phyloP scores from a whole-genome alignment of 2,888 invertebrate species.

The Ormyrus labotus region DNA sequence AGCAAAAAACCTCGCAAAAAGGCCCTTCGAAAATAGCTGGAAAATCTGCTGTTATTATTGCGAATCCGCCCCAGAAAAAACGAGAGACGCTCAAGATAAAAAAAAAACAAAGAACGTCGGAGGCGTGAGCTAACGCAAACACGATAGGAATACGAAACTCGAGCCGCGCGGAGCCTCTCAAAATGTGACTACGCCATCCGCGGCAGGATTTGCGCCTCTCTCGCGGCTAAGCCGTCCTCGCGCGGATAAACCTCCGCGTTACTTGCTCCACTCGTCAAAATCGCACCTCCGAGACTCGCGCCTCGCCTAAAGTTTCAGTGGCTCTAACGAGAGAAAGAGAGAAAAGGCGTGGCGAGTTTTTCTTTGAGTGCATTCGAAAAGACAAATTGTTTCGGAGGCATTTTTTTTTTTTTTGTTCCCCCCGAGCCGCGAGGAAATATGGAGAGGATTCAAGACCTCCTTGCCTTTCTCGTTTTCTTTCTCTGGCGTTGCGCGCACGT shows the following conservation, averaged over 20 bases:
- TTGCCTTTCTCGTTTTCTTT: not conserved
- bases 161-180: not conserved
- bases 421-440: conserved; percentile 23
- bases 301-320: not conserved
- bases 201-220: conserved; percentile 47
- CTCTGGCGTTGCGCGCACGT: conserved; percentile 41
- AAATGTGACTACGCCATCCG: conserved; percentile 28
- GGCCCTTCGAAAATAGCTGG: conserved; percentile 25
- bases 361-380: conserved; percentile 24
- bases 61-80: conserved; percentile 2
- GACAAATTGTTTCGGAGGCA: conserved; percentile 54
- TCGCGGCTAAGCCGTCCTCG: conserved; percentile 64
- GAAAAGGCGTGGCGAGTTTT: not conserved
- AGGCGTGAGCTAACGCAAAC: conserved; percentile 26
- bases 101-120: not conserved
- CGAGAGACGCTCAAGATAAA: conserved; percentile 5
- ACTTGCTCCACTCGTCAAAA: conserved; percentile 61
- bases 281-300: conserved; percentile 41
- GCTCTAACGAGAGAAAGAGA: not conserved
- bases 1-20: conserved; percentile 23
- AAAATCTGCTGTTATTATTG: conserved; percentile 52
- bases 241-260: conserved; percentile 66
- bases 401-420: conserved; percentile 15
- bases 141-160: conserved; percentile 47
- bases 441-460: conserved; percentile 35